Base-by-base conservation (phyloP, 2,797 vertebrate genomes). In the Leptoclinus maculatus region DNA sequence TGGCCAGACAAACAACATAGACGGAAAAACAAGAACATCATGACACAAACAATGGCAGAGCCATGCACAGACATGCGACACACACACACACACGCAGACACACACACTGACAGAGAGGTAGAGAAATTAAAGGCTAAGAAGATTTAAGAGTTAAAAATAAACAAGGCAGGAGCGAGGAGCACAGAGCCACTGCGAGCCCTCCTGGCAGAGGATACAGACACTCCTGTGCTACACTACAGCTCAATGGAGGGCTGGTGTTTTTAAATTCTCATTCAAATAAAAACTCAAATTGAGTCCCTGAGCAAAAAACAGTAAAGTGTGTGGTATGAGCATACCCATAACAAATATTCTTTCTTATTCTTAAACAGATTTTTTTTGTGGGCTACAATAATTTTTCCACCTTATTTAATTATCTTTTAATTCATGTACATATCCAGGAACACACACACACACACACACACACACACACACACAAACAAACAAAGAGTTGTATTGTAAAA, bases 91-190 rank as follows among this genome's bases (percentile, higher is more conserved):
- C 71, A 78, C 62, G 74, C 63, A 84, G 11, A 13, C 83, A 83
- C 72, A 23, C 25, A 57, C 82, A 82, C 73, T 27, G 45, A 89
- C 36, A 69, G 53, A 87, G 76, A 84, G 86, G 85, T 78, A 89
- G 85, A 83, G 74, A 95, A 93, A 93, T 91, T 85, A 93, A 89
- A 91, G 79, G 82, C 87, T 95, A 95, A 95, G 94, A 93, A 94
- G 94, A 95, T 95, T 95, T 93, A 84, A 84, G 88, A 90, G 93
- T 93, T 94, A 94, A 94, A 95, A 95, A 95, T 95, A 95, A 93
- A 91, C 89, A 80, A 82, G 83, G 85, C 87, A 87, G 82, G 83
- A 78, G 69, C 75, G 75, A 89, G 71, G 66, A 85, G 86, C 75
- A 70, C 65, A 89, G 82, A 84, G 80, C 82, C 60, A 66, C 85